These are phyloP conservation scores for Eupristina koningsbergeri DNA, from an alignment of 1,140 invertebrate species.

Conservation along the genomic window DNA sequence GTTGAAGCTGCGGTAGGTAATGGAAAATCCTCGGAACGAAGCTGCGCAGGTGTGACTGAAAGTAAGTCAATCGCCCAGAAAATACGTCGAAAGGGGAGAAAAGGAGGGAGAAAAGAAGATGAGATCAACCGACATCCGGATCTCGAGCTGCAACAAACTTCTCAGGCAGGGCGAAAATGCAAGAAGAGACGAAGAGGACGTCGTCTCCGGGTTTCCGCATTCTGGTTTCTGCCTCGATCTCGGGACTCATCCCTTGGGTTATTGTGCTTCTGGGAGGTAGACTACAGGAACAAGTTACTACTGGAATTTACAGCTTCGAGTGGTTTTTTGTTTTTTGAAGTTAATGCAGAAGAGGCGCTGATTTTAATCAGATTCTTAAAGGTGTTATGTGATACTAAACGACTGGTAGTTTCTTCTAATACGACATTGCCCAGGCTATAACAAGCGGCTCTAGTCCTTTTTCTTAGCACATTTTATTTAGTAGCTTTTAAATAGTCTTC, in stretches of 20 bases:
- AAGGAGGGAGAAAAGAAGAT: neutral
- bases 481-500: too few species aligned
- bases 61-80: neutral
- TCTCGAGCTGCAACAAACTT: neutral
- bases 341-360: neutral
- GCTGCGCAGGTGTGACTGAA: too few species aligned
- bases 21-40: too few species aligned
- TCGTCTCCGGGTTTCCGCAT: neutral
- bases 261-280: slow-evolving; percentile 8
- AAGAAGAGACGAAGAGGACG: too few species aligned
- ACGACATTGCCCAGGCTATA: neutral
- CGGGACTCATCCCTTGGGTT: neutral
- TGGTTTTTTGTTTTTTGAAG: neutral
- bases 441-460: neutral
- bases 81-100: neutral
- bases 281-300: neutral
- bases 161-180: neutral
- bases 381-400: slow-evolving; percentile 14
- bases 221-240: neutral
- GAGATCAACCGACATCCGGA: neutral
- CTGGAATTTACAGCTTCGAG: neutral
- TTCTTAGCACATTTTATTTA: too few species aligned
- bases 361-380: slow-evolving; percentile 18
- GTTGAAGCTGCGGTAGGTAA: too few species aligned
- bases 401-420: neutral